These are phyloP conservation scores for Harpagoxenus sublaevis DNA, from an alignment of 2,888 invertebrate species.

Conservation along the genomic window DNA sequence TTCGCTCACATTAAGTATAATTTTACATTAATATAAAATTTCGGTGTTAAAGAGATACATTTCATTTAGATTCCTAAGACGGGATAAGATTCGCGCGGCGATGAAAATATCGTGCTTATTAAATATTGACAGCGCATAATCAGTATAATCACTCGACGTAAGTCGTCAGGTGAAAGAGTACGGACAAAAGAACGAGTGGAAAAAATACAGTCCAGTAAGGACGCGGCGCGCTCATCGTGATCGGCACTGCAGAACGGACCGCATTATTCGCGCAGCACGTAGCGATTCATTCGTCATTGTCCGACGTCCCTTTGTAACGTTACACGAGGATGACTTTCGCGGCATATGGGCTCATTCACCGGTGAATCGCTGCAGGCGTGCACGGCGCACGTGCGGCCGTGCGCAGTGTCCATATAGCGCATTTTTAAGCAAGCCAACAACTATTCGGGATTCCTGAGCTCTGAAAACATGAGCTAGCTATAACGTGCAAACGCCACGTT, in stretches of 20 bases:
- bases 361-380: conserved; percentile 55
- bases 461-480: neutral
- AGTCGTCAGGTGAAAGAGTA: conserved; percentile 18
- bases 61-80: neutral
- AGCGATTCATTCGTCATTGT: conserved; percentile 74
- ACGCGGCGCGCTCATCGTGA: conserved; percentile 26
- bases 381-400: conserved; percentile 42
- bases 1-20: neutral
- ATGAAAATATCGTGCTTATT: conserved; percentile 30
- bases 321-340: conserved; percentile 63
- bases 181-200: conserved; percentile 29
- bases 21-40: neutral
- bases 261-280: conserved; percentile 65
- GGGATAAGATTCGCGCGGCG: neutral
- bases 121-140: conserved; percentile 36
- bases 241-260: conserved; percentile 52
- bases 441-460: neutral
- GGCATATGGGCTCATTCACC: conserved; percentile 63
- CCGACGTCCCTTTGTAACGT: conserved; percentile 66
- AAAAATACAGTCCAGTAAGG: conserved; percentile 25
- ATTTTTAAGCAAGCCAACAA: neutral
- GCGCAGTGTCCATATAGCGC: conserved; percentile 20
- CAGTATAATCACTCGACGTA: conserved; percentile 13
- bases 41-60: neutral
- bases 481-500: neutral